phyloP scores from a whole-genome alignment of 2,888 invertebrate genomes.

The Prosopocoilus inquinatus region DNA sequence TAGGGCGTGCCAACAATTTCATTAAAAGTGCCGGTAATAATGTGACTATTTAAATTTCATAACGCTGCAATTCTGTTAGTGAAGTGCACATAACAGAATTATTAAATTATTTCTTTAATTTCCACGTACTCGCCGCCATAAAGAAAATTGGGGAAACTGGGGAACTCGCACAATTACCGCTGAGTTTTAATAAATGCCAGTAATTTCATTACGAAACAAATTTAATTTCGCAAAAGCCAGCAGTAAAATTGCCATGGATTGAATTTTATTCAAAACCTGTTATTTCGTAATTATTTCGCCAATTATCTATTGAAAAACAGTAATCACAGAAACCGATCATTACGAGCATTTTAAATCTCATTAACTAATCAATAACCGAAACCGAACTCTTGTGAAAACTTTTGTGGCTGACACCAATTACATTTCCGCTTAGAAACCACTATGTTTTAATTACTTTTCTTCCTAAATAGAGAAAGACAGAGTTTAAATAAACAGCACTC shows the following conservation, averaged over 20 bases:
- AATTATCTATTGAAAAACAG: too few relatives aligned
- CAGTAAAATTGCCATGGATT: not conserved
- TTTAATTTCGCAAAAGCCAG: not conserved
- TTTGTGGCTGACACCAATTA: too few relatives aligned
- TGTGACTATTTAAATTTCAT: slow-evolving; percentile 34
- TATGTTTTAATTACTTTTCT: too few relatives aligned
- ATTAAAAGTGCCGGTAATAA: slow-evolving; percentile 33
- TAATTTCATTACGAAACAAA: slow-evolving; percentile 4
- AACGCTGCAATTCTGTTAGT: slow-evolving; percentile 8
- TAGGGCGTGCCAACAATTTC: slow-evolving; percentile 32
- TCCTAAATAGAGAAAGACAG: too few relatives aligned
- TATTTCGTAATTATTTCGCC: too few relatives aligned
- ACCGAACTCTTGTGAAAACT: too few relatives aligned
- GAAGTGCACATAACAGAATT: slow-evolving; percentile 5
- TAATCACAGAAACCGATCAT: too few relatives aligned
- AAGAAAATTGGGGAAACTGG: not conserved
- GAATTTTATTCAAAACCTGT: too few relatives aligned
- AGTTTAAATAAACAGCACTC: too few relatives aligned
- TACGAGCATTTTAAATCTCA: too few relatives aligned
- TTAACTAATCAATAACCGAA: too few relatives aligned
- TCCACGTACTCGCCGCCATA: not conserved
- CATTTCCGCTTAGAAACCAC: too few relatives aligned
- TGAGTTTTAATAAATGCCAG: slow-evolving; percentile 3
- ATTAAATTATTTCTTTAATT: slow-evolving; percentile 1
- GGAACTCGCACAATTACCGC: slow-evolving; percentile 1